Conservation (phyloP, 2,797 vertebrate genomes). For the Urophycis tenuis region DNA sequence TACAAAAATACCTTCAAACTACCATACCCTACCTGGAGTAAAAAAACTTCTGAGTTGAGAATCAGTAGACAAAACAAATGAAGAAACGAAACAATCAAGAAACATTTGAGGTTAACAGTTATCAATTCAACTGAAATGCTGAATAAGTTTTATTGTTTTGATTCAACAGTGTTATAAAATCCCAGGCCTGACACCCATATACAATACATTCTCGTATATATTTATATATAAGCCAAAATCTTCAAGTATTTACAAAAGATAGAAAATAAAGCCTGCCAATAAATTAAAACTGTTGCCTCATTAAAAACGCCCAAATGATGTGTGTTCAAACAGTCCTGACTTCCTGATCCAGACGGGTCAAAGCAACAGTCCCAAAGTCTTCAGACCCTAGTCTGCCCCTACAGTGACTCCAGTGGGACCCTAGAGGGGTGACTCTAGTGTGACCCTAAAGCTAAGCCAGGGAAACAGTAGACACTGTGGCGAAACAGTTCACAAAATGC, state of each 20-base stretch:
- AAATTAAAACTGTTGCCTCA: constrained; percentile 61
- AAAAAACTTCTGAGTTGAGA: no score
- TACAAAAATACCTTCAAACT: no score
- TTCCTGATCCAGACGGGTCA: no score
- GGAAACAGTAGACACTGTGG: no score
- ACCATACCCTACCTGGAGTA: no score
- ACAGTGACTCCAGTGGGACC: no score
- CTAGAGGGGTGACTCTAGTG: no score
- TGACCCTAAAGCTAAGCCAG: no score
- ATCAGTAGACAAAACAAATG: not conserved
- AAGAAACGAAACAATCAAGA: not conserved
- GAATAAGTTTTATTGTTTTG: constrained; percentile 52
- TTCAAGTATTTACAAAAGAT: constrained; percentile 75
- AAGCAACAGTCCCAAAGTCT: no score
- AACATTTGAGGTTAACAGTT: not conserved
- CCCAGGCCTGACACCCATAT: constrained; percentile 54
- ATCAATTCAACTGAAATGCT: not conserved
- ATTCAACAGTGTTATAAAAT: constrained; percentile 69
- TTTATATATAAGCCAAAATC: constrained; percentile 49
- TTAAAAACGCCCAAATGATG: constrained; percentile 32
- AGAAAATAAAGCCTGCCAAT: constrained; percentile 70
- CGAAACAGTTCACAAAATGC: not conserved
- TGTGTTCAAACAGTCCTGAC: constrained; percentile 14
- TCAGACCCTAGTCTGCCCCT: no score
- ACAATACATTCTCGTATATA: constrained; percentile 55